Evolutionary conservation across 1,140 invertebrate species (phyloP), one percentile per base, ranked within the genome.

Genomic region (Procambarus virginalis): DNA sequence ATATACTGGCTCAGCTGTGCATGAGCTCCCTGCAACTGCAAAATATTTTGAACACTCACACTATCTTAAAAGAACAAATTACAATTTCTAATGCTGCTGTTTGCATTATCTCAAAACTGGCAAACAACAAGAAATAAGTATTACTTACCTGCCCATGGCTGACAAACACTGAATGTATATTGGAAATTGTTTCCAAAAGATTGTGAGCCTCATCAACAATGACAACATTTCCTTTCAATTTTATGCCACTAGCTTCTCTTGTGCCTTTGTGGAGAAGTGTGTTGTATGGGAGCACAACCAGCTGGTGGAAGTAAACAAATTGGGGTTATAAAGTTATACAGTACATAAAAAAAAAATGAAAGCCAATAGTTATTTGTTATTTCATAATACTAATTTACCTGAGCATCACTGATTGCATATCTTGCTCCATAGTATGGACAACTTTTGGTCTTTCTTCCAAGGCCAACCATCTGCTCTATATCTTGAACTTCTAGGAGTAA

Each of bases 151-250:
- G 96, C 92, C 94, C 94, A 0, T 95, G 95, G 46, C 94, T 96
- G 55, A 99, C 94, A 84, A 96, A 95, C 2, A 95, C 95, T 92
- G 97, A 97, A 93, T 99, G 95, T 92, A 99, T 97, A 93, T 96
- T 96, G 88, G 96, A 96, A 89, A 99, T 96, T 0, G 98, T 97
- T 89, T 99, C 97, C 34, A 99, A 94, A 8, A 99, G 95, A 95
- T 99, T 99, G 93, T 99, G 99, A 9, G 99, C 99, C 94, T 99
- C 99, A 94, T 99, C 99, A 78, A 99, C 96, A 91, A 99, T 97
- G 0, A 99, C 94, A 75, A 99, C 94, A 93, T 97, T 97, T 89
- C 97, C 96, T 93, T 97, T 96, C 5, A 99, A 93, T 91, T 96
- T 95, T 9, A 99, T 96, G n/a, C 97, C 97, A 93, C 96, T 96